Evolutionary conservation across 2,888 invertebrate genomes (phyloP).

Genomic region (Nudaria mundana): DNA sequence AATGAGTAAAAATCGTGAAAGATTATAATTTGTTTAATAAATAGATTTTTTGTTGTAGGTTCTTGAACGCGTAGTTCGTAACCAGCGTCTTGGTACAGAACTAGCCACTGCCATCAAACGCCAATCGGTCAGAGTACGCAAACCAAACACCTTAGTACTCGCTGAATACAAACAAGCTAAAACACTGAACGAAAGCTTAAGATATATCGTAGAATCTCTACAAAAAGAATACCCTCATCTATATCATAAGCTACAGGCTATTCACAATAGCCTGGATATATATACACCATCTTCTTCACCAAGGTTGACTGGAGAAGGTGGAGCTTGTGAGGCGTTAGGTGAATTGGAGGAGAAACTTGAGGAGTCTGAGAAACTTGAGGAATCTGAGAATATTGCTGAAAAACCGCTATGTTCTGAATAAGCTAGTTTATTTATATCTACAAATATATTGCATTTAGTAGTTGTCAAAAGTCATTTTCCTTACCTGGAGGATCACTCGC

Average conservation of each 20-base stretch:
- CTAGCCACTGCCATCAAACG: slow-evolving; percentile 75
- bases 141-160: slow-evolving; percentile 72
- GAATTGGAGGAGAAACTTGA: background rate
- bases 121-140: slow-evolving; percentile 54
- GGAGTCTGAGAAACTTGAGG: slow-evolving; percentile 35
- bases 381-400: slow-evolving; percentile 43
- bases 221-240: slow-evolving; percentile 83
- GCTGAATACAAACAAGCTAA: slow-evolving; percentile 81
- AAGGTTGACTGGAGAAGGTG: slow-evolving; percentile 35
- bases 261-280: slow-evolving; percentile 77
- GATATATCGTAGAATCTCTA: slow-evolving; percentile 80
- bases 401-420: slow-evolving; percentile 40
- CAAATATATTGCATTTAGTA: too few relatives aligned
- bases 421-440: background rate
- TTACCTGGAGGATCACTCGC: too few relatives aligned
- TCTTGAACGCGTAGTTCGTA: slow-evolving; percentile 82
- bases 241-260: slow-evolving; percentile 52
- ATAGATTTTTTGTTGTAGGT: slow-evolving; percentile 51
- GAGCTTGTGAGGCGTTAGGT: background rate
- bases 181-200: slow-evolving; percentile 80
- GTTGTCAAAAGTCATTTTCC: too few relatives aligned
- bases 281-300: slow-evolving; percentile 52
- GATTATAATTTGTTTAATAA: too few relatives aligned
- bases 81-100: slow-evolving; percentile 85
- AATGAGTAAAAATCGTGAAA: too few relatives aligned